A percentile compares a stretch with the other conserved stretches of the same genome.
Conservation (phyloP, 2,113 vertebrate species). For the Pterocles orientalis region DNA sequence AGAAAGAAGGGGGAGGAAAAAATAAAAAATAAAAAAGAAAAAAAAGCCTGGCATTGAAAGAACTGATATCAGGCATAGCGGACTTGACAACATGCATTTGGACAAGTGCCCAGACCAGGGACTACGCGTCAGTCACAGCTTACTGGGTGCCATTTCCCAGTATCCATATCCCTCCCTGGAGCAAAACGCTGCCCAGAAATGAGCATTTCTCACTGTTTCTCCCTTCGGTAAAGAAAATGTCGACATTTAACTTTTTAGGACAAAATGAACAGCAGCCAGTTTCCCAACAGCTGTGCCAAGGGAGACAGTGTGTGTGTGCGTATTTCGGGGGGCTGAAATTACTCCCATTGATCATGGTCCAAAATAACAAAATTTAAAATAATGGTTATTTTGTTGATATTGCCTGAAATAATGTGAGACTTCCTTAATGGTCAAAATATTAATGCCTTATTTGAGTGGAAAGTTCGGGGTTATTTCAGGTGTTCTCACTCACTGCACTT, state of each 20-base stretch:
- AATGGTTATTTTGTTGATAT: background rate
- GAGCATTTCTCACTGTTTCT: slow-evolving; percentile 53
- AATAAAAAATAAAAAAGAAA: too few relatives aligned
- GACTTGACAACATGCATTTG: slow-evolving; percentile 58
- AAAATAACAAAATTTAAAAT: background rate
- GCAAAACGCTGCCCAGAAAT: slow-evolving; percentile 47
- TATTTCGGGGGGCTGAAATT: background rate
- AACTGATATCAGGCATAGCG: background rate
- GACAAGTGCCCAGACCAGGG: slow-evolving; percentile 33
- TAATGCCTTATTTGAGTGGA: background rate
- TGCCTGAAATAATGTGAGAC: background rate
- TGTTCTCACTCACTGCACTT: background rate
- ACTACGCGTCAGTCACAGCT: slow-evolving; percentile 7
- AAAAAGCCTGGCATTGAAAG: background rate
- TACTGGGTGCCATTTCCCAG: slow-evolving; percentile 58
- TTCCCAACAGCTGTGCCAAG: background rate
- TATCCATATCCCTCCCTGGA: slow-evolving; percentile 32
- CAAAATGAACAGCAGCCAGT: slow-evolving; percentile 3
- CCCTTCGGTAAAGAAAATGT: slow-evolving; percentile 18
- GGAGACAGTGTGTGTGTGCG: rapidly evolving
- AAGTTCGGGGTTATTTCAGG: slow-evolving; percentile 11
- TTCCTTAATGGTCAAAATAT: background rate
- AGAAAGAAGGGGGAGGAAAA: background rate
- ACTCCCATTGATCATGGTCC: background rate
- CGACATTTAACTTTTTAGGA: background rate